Conservation (phyloP, 2,797 vertebrate genomes). For the Microctenopoma lineatum region DNA sequence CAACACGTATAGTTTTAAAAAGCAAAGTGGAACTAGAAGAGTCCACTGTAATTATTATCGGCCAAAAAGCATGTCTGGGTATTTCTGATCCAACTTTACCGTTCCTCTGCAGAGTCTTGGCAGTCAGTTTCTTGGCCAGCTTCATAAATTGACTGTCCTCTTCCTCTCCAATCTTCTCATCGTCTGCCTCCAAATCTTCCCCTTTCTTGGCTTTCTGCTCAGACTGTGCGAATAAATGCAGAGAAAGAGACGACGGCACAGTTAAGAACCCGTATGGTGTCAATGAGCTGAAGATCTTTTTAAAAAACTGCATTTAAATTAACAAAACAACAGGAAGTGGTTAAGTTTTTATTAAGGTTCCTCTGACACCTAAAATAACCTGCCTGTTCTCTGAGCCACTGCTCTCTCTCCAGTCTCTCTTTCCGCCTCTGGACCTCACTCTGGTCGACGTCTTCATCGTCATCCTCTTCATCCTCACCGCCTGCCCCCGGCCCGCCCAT, state of each 20-base stretch:
- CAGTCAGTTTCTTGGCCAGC: conserved; percentile 93
- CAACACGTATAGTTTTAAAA: no score
- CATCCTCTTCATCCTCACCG: conserved; percentile 86
- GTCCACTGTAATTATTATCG: no score
- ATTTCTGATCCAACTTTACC: conserved; percentile 72
- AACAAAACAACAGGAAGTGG: no score
- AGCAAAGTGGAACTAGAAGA: no score
- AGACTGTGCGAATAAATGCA: conserved; percentile 64
- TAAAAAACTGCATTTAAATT: no score
- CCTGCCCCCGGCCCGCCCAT: conserved; percentile 81
- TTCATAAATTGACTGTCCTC: conserved; percentile 95
- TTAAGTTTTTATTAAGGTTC: no score
- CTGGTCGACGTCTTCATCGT: conserved; percentile 84
- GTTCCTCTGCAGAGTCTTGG: conserved; percentile 89
- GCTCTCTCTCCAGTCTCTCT: conserved; percentile 91
- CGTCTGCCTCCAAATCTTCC: conserved; percentile 66
- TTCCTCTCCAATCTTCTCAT: conserved; percentile 88
- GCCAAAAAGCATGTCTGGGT: background rate
- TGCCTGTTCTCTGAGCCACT: conserved; percentile 96
- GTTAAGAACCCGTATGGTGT: background rate
- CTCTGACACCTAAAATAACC: background rate
- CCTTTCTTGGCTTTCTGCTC: conserved; percentile 81
- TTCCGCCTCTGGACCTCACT: conserved; percentile 90
- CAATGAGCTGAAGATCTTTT: background rate
- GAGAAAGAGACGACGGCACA: conserved; percentile 11